Evolutionary conservation across 2,888 invertebrate genomes (phyloP).

Genomic region (Troides helena): DNA sequence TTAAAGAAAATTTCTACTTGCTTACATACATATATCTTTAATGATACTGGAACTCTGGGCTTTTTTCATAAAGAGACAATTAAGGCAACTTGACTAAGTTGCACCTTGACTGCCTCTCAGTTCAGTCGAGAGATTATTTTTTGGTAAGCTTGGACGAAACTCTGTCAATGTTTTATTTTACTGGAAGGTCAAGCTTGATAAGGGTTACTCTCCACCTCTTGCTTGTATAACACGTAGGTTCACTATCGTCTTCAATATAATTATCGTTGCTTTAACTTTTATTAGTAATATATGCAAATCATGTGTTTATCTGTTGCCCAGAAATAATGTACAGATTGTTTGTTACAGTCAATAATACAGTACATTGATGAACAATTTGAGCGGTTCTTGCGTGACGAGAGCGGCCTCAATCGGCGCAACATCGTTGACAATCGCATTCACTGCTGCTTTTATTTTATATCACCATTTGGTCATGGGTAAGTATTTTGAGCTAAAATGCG

Average conservation of each 20-base stretch:
- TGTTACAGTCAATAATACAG: conserved; percentile 89
- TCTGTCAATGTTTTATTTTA: too few species aligned
- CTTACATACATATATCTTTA: background rate
- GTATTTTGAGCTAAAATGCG: background rate
- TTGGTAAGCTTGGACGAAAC: too few species aligned
- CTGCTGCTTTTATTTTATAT: conserved; percentile 98
- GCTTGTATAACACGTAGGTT: too few species aligned
- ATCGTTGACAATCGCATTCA: conserved; percentile 98
- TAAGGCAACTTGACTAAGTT: too few species aligned
- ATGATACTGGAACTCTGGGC: background rate
- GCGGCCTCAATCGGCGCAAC: conserved; percentile 96
- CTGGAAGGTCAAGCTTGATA: too few species aligned
- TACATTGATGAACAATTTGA: conserved; percentile 99
- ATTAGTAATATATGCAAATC: background rate
- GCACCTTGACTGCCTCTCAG: too few species aligned
- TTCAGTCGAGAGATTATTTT: too few species aligned
- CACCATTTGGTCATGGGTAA: conserved; percentile 97
- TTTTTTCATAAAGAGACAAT: too few species aligned
- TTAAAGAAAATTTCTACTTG: conserved; percentile 12
- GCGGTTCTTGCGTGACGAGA: conserved; percentile 93
- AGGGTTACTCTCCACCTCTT: too few species aligned
- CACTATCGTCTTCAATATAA: too few species aligned
- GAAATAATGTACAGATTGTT: background rate
- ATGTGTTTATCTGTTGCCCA: background rate
- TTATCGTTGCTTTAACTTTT: too few species aligned